A percentile compares a stretch with the other conserved stretches of the same genome.
Conservation (phyloP, 2,113 vertebrate genomes). For the Etheostoma cragini region DNA sequence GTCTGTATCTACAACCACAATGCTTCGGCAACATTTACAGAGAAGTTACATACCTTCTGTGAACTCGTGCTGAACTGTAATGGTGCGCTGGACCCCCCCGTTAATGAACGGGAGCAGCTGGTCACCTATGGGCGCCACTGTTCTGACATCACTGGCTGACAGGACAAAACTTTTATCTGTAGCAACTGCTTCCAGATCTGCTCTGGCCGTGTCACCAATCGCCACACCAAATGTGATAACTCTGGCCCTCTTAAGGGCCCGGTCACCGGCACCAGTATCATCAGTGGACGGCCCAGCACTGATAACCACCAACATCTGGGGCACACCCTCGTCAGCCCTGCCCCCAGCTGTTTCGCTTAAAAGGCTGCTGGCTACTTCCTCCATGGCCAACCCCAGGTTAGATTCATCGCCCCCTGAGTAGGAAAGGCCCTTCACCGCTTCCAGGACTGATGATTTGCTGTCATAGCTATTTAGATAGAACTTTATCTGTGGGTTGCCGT, state of each 20-base stretch:
- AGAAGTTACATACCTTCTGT: conserved; percentile 95
- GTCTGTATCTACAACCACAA: conserved; percentile 40
- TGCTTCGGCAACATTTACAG: conserved; percentile 48
- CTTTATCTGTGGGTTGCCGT: conserved; percentile 85
- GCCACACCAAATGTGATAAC: conserved; percentile 88
- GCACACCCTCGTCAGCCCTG: conserved; percentile 92
- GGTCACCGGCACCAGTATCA: conserved; percentile 88
- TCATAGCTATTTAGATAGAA: conserved; percentile 91
- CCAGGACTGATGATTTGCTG: conserved; percentile 88
- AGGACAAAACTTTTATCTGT: conserved; percentile 90
- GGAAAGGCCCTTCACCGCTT: conserved; percentile 88
- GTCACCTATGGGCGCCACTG: conserved; percentile 85
- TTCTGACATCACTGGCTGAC: conserved; percentile 88
- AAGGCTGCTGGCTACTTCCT: conserved; percentile 89
- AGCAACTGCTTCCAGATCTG: conserved; percentile 91
- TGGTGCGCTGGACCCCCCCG: conserved; percentile 89
- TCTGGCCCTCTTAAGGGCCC: conserved; percentile 90
- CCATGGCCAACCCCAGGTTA: conserved; percentile 92
- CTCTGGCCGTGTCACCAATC: conserved; percentile 85
- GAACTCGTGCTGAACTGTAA: conserved; percentile 90
- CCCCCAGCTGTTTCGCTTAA: conserved; percentile 90
- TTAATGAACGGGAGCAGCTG: conserved; percentile 89
- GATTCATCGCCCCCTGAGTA: conserved; percentile 88
- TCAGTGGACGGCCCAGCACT: conserved; percentile 92
- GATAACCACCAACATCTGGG: conserved; percentile 93